Conservation (phyloP, 2,888 invertebrate genomes). For the Hypselothyrea guttata region DNA sequence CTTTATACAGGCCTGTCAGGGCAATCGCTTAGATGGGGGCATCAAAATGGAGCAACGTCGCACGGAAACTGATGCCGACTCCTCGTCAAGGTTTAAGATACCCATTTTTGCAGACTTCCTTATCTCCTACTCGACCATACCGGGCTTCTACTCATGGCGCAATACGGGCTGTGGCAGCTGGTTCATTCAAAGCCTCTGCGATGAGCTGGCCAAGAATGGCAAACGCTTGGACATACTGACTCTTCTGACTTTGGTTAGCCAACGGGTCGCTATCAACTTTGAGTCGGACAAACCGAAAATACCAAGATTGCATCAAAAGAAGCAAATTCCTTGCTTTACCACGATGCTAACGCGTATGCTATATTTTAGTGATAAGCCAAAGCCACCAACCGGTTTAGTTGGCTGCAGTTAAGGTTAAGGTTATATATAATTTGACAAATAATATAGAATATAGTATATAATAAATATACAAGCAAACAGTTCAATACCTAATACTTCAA, state of each 20-base stretch:
- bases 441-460: no score
- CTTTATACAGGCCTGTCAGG: slow-evolving; percentile 95
- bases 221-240: slow-evolving; percentile 91
- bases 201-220: slow-evolving; percentile 89
- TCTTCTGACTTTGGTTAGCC: slow-evolving; percentile 92
- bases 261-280: slow-evolving; percentile 93
- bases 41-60: slow-evolving; percentile 84
- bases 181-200: slow-evolving; percentile 96
- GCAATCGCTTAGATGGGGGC: slow-evolving; percentile 92
- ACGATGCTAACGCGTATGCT: slow-evolving; percentile 94
- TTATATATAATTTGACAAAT: no score
- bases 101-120: slow-evolving; percentile 96
- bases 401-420: no score
- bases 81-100: slow-evolving; percentile 88
- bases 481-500: no score
- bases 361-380: slow-evolving; percentile 84
- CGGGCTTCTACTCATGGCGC: slow-evolving; percentile 97
- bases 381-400: slow-evolving; percentile 42
- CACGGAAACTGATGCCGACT: slow-evolving; percentile 89
- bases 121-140: slow-evolving; percentile 96
- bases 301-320: slow-evolving; percentile 92
- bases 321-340: slow-evolving; percentile 96
- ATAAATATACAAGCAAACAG: no score
- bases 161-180: slow-evolving; percentile 97
- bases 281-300: slow-evolving; percentile 93